phyloP scores from a whole-genome alignment of 30 jellyfish, hydroid and myxozoan species.

The Sanderia malayensis region DNA sequence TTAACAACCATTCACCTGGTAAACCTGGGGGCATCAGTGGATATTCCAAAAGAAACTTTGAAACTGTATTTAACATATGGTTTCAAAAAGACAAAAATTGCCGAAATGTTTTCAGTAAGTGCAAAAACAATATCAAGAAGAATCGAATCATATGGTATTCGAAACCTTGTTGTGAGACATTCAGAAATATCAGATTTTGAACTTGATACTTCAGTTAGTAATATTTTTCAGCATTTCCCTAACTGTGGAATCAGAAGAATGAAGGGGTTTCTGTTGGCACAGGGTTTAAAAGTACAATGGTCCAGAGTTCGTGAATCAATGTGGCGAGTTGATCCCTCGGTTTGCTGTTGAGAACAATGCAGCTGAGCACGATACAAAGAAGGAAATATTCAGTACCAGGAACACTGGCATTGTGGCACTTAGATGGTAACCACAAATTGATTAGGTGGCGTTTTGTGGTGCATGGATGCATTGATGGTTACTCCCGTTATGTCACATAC shows the following conservation, averaged over 20 bases:
- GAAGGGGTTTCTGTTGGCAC: slow-evolving; percentile 20
- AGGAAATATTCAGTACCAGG: no score
- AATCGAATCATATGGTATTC: slow-evolving; percentile 20
- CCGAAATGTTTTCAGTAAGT: slow-evolving; percentile 38
- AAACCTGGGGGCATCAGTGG: slow-evolving; percentile 32
- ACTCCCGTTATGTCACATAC: slow-evolving; percentile 2
- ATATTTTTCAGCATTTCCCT: neutral
- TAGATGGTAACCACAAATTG: no score
- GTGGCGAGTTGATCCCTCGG: no score
- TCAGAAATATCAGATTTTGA: slow-evolving; percentile 9
- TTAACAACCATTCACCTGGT: no score
- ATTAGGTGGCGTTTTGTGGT: no score
- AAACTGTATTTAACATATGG: slow-evolving; percentile 34
- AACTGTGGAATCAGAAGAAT: slow-evolving; percentile 29
- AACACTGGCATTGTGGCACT: no score
- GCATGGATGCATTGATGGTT: no score
- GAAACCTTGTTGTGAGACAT: neutral
- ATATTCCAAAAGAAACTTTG: slow-evolving; percentile 45
- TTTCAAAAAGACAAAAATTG: slow-evolving; percentile 32
- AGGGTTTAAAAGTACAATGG: no score
- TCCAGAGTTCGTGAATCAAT: no score
- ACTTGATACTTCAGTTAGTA: slow-evolving; percentile 20
- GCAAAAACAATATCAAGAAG: slow-evolving; percentile 36
- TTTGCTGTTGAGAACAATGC: no score
- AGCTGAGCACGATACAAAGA: no score